Conservation (phyloP, 1,140 invertebrate genomes). For the Solenopsis fugax region DNA sequence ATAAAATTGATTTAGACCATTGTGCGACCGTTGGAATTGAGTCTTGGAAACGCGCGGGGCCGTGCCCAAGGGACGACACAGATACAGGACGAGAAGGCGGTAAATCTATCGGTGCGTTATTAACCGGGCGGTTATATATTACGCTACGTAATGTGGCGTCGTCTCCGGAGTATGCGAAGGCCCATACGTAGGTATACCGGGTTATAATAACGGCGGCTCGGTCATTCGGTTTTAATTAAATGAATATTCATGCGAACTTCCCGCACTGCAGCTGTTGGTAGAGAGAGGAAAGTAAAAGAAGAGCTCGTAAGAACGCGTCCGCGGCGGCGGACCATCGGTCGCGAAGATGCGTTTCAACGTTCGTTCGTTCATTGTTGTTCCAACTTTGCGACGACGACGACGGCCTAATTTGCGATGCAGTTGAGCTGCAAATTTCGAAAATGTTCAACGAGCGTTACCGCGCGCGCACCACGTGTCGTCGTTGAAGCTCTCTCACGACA, state of each 20-base stretch:
- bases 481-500: conserved; percentile 53
- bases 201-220: conserved; percentile 47
- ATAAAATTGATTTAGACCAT: too few relatives aligned
- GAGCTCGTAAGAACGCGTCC: not conserved
- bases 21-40: not conserved
- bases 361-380: not conserved
- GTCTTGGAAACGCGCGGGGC: not conserved
- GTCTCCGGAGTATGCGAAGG: conserved; percentile 10
- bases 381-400: not conserved
- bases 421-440: conserved; percentile 39
- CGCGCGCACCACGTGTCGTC: conserved; percentile 33
- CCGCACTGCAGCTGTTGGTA: not conserved
- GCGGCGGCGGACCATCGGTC: not conserved
- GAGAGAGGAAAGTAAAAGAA: not conserved
- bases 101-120: conserved; percentile 57
- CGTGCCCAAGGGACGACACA: not conserved
- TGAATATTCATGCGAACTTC: conserved; percentile 63
- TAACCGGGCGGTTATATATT: conserved; percentile 31
- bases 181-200: conserved; percentile 9
- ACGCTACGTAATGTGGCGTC: conserved; percentile 9
- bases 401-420: conserved; percentile 27
- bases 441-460: conserved; percentile 47
- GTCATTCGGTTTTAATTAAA: conserved; percentile 63
- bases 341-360: conserved; percentile 8
- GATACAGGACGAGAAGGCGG: not conserved